Percentiles rank a stretch among this genome's conserved stretches.
These are phyloP conservation scores for Drosophila pruinosa DNA, from an alignment of 1,140 invertebrate species.

Conservation along the genomic window DNA sequence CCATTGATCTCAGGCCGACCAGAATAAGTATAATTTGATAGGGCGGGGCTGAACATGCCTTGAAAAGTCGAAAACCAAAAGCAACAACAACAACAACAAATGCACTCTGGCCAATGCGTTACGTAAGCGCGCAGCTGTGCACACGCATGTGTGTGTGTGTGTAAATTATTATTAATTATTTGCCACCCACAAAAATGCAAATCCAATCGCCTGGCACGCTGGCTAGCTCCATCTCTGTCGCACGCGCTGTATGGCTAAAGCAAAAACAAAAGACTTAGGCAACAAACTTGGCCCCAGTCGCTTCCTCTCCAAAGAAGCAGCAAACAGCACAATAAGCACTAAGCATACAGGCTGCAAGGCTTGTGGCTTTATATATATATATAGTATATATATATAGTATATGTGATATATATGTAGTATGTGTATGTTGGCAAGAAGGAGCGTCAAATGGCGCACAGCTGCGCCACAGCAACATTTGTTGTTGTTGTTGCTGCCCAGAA, in stretches of 20 bases:
- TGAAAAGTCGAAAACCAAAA: neutral
- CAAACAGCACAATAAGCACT: neutral
- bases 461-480: constrained; percentile 44
- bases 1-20: neutral
- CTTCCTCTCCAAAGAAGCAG: constrained; percentile 3
- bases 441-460: constrained; percentile 75
- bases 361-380: constrained; percentile 28
- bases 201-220: neutral
- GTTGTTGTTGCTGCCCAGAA: constrained; percentile 40
- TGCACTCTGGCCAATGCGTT: neutral
- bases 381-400: neutral
- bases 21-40: constrained; percentile 3
- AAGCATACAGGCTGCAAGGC: constrained; percentile 26
- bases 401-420: constrained; percentile 14
- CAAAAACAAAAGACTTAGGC: constrained; percentile 78
- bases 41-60: neutral
- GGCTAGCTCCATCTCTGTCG: neutral
- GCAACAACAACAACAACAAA: neutral
- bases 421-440: constrained; percentile 53
- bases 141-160: neutral
- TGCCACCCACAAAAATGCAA: constrained; percentile 34
- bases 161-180: constrained; percentile 32
- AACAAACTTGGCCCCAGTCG: constrained; percentile 56
- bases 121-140: constrained; percentile 10
- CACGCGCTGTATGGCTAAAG: neutral